phyloP scores from a whole-genome alignment of 1,140 invertebrate genomes.

The Calliopsis andreniformis region DNA sequence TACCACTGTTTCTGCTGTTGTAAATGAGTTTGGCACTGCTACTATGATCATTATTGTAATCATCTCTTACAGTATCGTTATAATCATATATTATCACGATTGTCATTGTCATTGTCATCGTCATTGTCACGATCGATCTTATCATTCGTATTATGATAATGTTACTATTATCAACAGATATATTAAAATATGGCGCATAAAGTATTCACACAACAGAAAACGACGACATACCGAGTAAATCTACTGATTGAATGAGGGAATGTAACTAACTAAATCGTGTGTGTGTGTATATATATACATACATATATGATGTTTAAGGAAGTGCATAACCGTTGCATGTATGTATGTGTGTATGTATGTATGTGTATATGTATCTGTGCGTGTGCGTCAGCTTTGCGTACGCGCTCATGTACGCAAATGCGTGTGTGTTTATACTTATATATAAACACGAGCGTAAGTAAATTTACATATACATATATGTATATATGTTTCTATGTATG shows the following conservation, averaged over 20 bases:
- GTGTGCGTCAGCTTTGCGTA: background rate
- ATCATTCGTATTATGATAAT: background rate
- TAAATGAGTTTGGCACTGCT: background rate
- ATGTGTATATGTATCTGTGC: background rate
- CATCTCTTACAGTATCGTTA: background rate
- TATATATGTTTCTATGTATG: conserved; percentile 29
- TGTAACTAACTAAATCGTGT: conserved; percentile 43
- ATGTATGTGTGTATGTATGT: conserved; percentile 9
- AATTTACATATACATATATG: conserved; percentile 34
- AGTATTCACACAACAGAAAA: conserved; percentile 19
- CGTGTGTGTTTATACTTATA: background rate
- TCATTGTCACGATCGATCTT: background rate
- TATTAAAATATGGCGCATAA: background rate
- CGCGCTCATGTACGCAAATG: background rate
- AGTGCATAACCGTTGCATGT: conserved; percentile 18
- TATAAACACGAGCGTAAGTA: conserved; percentile 31
- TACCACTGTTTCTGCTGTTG: background rate
- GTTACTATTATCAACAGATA: background rate
- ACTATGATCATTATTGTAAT: background rate
- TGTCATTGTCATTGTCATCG: background rate
- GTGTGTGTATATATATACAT: conserved; percentile 31
- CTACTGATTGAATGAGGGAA: conserved; percentile 46
- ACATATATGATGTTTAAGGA: conserved; percentile 20
- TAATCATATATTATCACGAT: background rate
- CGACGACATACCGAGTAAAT: conserved; percentile 53